These are phyloP conservation scores for Montipora capricornis DNA, from an alignment of 64 coral and sea anemone species.

Conservation along the genomic window DNA sequence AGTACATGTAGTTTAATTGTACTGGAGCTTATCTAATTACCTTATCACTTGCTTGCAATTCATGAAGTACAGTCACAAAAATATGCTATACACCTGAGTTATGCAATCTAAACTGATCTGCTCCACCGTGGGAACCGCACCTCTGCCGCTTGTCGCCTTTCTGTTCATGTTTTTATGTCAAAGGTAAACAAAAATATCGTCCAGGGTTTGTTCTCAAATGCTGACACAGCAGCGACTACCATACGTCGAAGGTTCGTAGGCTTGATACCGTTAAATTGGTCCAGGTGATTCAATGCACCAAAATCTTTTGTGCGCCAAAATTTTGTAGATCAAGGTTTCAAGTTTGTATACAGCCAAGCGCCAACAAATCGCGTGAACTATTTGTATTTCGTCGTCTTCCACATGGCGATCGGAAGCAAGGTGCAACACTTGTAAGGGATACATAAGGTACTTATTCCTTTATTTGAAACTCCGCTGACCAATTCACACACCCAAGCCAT, in stretches of 20 bases:
- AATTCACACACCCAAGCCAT: too few relatives aligned
- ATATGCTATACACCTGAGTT: conserved; percentile 54
- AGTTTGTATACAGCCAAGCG: too few relatives aligned
- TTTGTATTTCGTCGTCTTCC: too few relatives aligned
- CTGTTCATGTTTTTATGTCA: neutral
- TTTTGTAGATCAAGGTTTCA: too few relatives aligned
- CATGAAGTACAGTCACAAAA: neutral
- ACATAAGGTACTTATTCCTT: too few relatives aligned
- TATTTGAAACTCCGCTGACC: too few relatives aligned
- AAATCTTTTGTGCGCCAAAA: too few relatives aligned
- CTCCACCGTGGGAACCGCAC: conserved; percentile 65
- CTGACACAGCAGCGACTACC: neutral
- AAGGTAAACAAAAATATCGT: neutral
- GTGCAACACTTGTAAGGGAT: too few relatives aligned
- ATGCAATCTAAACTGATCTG: conserved; percentile 75
- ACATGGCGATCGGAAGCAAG: too few relatives aligned
- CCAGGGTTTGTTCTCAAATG: neutral
- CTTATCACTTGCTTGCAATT: neutral
- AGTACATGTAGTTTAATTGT: too few relatives aligned
- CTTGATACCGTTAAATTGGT: neutral
- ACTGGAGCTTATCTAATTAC: too few relatives aligned
- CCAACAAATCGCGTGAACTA: too few relatives aligned
- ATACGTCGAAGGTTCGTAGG: conserved; percentile 3
- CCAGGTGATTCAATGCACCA: neutral
- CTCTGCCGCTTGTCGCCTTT: neutral